Evolutionary conservation across 2,888 invertebrate genomes (phyloP), one percentile per base, ranked within the genome.

Genomic region (Torymus aiolomorphi): DNA sequence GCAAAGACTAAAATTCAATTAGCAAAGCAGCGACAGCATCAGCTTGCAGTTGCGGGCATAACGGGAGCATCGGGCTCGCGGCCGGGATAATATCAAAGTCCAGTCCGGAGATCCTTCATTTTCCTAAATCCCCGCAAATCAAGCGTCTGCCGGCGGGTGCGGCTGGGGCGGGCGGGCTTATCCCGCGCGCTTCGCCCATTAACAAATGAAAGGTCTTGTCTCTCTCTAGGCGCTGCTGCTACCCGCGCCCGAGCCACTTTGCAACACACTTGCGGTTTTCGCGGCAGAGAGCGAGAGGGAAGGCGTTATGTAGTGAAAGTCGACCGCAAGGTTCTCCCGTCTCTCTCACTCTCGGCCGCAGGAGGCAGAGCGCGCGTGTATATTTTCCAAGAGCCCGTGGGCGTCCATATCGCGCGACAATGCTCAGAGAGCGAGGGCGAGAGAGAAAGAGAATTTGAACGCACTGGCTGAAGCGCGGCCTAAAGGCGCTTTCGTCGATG

Each of bases 61-160:
- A 31, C 31, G 0, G 31, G 49, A 20, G 54, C 42, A 51, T 8
- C 49, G n/a, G 18, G 54, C 20, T 16, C 65, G 31, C 31, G 31
- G 31, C 31, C 31, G 57, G 59, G 24, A 24, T 20, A 63, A 63
- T 65, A 65, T 65, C 62, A 52, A 72, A 73, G 61, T 61, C 76
- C 70, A 76, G 52, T 63, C 69, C 31, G 65, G 59, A 61, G 51
- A 62, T 70, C 59, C 75, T 69, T 20, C 14, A 65, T 67, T 80
- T 79, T 76, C 51, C 75, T 54, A 49, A 71, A 69, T 62, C 69
- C 57, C 52, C 80, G 82, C 72, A 85, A 85, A 84, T 84, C 82
- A 83, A 78, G 72, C 78, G 74, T 74, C 67, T 31, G 31, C 42
- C 70, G 73, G 72, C 80, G 31, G 31, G 31, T 31, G 31, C 31